Evolutionary conservation across 2,113 vertebrate genomes (phyloP).

Genomic region (Rhynchopsitta pachyrhyncha): DNA sequence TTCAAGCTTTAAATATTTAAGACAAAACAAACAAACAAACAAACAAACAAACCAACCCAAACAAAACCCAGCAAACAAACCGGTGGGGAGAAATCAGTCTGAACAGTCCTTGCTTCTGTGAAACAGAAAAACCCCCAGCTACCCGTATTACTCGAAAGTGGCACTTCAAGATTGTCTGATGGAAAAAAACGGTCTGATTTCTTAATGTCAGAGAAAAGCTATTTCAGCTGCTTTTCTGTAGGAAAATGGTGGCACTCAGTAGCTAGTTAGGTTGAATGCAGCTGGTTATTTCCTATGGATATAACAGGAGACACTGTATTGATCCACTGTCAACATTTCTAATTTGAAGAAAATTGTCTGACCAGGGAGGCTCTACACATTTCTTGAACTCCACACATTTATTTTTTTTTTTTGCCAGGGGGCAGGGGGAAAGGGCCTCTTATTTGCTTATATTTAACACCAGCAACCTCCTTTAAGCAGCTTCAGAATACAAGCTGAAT

Average conservation of each 20-base stretch:
- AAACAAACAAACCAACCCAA: no score
- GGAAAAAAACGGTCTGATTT: not conserved
- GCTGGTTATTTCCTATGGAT: constrained; percentile 7
- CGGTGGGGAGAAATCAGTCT: constrained; percentile 11
- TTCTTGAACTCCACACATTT: not conserved
- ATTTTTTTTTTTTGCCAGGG: not conserved
- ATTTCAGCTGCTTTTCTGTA: not conserved
- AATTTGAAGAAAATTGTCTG: constrained; percentile 48
- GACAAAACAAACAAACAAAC: not conserved
- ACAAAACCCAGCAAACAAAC: not conserved
- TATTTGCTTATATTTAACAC: constrained; percentile 47
- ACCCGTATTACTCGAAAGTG: not conserved
- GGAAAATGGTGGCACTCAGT: not conserved
- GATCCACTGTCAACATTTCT: constrained; percentile 21
- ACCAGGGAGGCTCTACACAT: not conserved
- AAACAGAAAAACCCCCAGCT: not conserved
- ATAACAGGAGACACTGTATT: constrained; percentile 36
- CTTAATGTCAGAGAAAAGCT: not conserved
- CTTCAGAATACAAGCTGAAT: constrained; percentile 9
- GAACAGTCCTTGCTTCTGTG: constrained; percentile 8
- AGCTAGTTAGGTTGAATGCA: not conserved
- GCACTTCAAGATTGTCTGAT: not conserved
- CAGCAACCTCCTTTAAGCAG: constrained; percentile 46
- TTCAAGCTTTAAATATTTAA: constrained; percentile 39
- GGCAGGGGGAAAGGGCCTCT: not conserved